Evolutionary conservation across 1,140 invertebrate genomes (phyloP).

Genomic region (Adelges cooleyi): DNA sequence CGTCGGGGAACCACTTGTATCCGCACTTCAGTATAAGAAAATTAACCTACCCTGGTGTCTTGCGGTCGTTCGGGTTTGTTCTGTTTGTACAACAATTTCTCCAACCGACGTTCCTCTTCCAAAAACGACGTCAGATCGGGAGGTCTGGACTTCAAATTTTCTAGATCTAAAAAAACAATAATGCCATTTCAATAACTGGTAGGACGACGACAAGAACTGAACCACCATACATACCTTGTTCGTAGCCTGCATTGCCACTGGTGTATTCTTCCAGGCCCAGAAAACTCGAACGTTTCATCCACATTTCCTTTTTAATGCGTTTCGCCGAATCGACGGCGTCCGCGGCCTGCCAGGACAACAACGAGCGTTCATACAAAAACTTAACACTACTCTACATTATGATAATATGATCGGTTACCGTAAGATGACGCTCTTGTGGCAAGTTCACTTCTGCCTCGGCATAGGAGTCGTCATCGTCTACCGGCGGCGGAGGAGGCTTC

Average conservation of each 20-base stretch:
- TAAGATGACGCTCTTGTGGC: no score
- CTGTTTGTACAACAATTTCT: constrained; percentile 47
- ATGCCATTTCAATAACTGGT: no score
- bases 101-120: constrained; percentile 64
- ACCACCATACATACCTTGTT: constrained; percentile 41
- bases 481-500: constrained; percentile 72
- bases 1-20: neutral
- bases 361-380: no score
- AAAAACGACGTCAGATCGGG: constrained; percentile 65
- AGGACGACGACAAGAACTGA: no score
- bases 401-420: no score
- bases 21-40: neutral
- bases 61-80: constrained; percentile 13
- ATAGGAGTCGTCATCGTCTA: constrained; percentile 38
- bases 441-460: no score
- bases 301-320: constrained; percentile 72
- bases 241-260: constrained; percentile 51
- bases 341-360: neutral
- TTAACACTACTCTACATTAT: no score
- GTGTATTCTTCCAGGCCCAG: constrained; percentile 62
- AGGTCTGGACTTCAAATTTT: constrained; percentile 53
- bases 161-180: constrained; percentile 38
- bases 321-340: constrained; percentile 62
- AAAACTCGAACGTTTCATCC: constrained; percentile 72
- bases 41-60: neutral